Evolutionary conservation across 2,797 vertebrate genomes (phyloP), one percentile per base, ranked within the genome.

Genomic region (Hippoglossus hippoglossus): DNA sequence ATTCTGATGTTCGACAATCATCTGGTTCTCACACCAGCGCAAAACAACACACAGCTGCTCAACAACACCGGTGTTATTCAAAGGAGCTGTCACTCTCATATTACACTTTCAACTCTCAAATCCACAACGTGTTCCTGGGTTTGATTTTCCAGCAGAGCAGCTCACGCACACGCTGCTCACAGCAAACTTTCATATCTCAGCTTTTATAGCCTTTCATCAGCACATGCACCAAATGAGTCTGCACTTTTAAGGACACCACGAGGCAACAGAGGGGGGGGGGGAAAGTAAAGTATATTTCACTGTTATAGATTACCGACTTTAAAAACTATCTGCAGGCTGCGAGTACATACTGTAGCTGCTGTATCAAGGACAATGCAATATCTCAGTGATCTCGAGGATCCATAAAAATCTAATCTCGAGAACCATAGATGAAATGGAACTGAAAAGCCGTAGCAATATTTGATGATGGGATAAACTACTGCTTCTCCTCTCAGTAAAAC

Each of bases 141-240:
- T 75, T 34, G 58, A 75, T 78, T 80, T 76, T 47, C n/a, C 52
- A 16, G 0, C 10, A 55, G 21, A 52, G 22, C 5, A 18, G 44
- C 59, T 65, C 57, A 19, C 24, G 57, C 61, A 53, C 61, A 53
- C 52, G 28, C 36, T 57, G 22, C 49, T 67, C 52, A 25, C 31
- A 55, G 63, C 54, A 34, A 68, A 61, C 58, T 41, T 44, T 68
- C 50, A 68, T 25, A 56, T 66, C 60, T 71, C 13, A 18, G 34
- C 60, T 71, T 65, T 62, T 55, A 49, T 28, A 21, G 63, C 39
- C 57, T 74, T 61, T 64, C 59, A 72, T 63, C 70, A 62, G 58
- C 57, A 71, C 46, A 60, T 50, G 26, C 46, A 44, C n/a, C 49
- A 55, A 62, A 63, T 41, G 44, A 66, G 13, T 57, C 58, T 50